Evolutionary conservation across 23 tunicate species (phyloP).

Genomic region (Trididemnum clinides): DNA sequence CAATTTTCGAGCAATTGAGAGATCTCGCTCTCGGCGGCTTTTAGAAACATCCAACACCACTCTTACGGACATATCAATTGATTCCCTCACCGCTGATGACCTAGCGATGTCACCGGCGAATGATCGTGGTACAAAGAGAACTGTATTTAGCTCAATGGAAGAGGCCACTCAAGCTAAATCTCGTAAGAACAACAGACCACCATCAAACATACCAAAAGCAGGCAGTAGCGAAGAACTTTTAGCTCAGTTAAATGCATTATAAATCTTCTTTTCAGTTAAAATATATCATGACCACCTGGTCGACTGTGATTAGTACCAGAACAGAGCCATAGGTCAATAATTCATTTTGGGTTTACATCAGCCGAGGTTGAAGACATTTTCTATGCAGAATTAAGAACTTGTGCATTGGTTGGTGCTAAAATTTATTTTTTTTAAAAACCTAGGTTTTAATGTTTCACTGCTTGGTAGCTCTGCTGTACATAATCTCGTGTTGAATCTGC

Average conservation of each 20-base stretch:
- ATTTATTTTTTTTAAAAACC: no score
- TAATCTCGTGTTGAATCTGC: no score
- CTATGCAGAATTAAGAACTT: no score
- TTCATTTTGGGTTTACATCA: no score
- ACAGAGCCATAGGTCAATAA: no score
- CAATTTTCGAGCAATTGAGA: slow-evolving; percentile 63
- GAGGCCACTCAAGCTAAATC: slow-evolving; percentile 47
- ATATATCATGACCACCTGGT: no score
- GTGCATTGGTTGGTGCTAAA: no score
- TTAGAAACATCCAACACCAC: slow-evolving; percentile 38
- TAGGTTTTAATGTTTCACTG: no score
- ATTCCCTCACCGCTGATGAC: slow-evolving; percentile 68
- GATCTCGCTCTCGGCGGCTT: slow-evolving; percentile 70
- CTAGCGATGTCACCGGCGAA: slow-evolving; percentile 43
- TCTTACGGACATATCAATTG: slow-evolving; percentile 50
- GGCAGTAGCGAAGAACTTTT: slow-evolving; percentile 45
- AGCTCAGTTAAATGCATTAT: slow-evolving; percentile 57
- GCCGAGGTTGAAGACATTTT: no score
- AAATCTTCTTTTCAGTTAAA: no score
- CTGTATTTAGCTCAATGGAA: slow-evolving; percentile 58
- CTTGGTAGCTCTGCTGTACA: no score
- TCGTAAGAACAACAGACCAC: background rate
- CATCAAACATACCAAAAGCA: background rate
- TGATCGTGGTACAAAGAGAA: slow-evolving; percentile 20
- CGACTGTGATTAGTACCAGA: background rate